These are phyloP conservation scores for Haliclystus octoradiatus DNA, from an alignment of 30 jellyfish, hydroid and myxozoan genomes.

Conservation along the genomic window DNA sequence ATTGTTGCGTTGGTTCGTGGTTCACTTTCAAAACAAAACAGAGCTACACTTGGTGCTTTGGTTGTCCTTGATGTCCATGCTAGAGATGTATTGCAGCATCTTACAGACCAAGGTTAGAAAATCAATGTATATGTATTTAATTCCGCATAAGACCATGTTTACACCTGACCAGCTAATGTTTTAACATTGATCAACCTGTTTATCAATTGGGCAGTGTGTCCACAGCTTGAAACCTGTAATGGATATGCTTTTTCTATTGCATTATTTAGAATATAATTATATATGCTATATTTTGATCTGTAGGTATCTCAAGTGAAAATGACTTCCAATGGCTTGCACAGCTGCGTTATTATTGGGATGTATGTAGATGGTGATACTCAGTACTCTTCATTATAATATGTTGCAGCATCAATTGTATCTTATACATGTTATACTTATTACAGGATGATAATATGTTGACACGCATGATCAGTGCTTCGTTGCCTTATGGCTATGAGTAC, in stretches of 20 bases:
- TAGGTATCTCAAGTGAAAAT: slow-evolving; percentile 80
- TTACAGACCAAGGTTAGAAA: slow-evolving; percentile 56
- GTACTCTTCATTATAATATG: neutral
- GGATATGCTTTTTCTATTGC: neutral
- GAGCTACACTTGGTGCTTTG: slow-evolving; percentile 98
- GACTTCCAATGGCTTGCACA: slow-evolving; percentile 98
- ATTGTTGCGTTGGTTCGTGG: slow-evolving; percentile 98
- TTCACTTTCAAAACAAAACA: slow-evolving; percentile 74
- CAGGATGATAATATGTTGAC: slow-evolving; percentile 85
- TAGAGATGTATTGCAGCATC: slow-evolving; percentile 73
- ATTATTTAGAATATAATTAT: too few species aligned
- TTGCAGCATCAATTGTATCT: neutral
- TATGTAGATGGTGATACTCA: slow-evolving; percentile 2
- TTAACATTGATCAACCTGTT: too few species aligned
- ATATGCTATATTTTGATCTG: neutral
- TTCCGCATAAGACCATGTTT: too few species aligned
- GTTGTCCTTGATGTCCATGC: slow-evolving; percentile 98
- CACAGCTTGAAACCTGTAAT: too few species aligned
- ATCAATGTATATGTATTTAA: too few species aligned
- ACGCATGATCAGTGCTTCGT: slow-evolving; percentile 95
- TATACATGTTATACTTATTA: neutral
- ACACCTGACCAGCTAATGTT: too few species aligned
- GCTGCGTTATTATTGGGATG: slow-evolving; percentile 95
- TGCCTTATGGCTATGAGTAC: slow-evolving; percentile 91
- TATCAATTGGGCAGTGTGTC: too few species aligned